Evolutionary conservation across 2,113 vertebrate genomes (phyloP), one percentile per base, ranked within the genome.

Genomic region (Dipodomys stephensi): DNA sequence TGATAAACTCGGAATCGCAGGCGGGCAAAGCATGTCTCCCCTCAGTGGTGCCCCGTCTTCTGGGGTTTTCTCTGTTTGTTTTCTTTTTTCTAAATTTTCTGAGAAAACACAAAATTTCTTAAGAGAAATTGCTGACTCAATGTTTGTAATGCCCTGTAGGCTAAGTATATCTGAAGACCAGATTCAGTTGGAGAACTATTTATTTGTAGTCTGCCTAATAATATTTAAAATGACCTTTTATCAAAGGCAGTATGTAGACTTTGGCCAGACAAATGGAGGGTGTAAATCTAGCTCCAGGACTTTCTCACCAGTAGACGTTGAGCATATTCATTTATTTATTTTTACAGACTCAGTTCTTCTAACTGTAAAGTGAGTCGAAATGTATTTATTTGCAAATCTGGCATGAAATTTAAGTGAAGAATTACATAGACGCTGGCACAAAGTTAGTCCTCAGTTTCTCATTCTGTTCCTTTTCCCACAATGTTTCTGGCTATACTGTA

Each of bases 141-240:
- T 65, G n/a, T 86, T 57, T 93, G 88, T 19, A 83, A 81, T 69
- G 6, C 82, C 49, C 35, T 79, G 30, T 91, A 82, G 71, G 28
- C 32, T 84, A 78, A 81, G 69, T 35, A 49, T 46, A 87, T 94
- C 64, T 82, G n/a, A 94, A 86, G 88, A 39, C 32, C 83, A 44
- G 30, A 60, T 68, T 92, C 49, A 90, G 60, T 32, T 65, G 1
- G 0, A 62, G 28, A 10, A 16, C 2, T 53, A 18, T 78, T 96
- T 73, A 65, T 91, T 71, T 91, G 44, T 25, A 83, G 57, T 68
- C 76, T 71, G 78, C 30, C 80, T 84, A 67, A 62, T n/a, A 30
- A 30, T 74, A 77, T 81, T 92, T 81, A 57, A 93, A 92, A 78
- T 68, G 92, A 46, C 80, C 88, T 95, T 93, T 88, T 44, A n/a